phyloP scores from a whole-genome alignment of 2,113 vertebrate species.

The Sigmodon hispidus region DNA sequence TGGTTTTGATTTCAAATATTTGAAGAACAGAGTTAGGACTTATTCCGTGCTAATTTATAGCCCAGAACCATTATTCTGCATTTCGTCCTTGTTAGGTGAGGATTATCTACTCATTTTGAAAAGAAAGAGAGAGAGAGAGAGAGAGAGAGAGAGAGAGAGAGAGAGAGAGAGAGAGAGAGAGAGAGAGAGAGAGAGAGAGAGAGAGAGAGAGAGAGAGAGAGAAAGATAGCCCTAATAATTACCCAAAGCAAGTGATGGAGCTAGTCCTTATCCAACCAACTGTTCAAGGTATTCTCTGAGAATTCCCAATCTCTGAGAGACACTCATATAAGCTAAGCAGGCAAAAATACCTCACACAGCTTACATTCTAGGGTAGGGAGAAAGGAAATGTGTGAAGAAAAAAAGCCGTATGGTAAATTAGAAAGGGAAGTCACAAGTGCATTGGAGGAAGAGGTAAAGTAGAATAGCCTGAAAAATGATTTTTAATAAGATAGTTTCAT shows the following conservation, averaged over 20 bases:
- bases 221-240: background rate
- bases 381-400: background rate
- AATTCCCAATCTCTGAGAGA: background rate
- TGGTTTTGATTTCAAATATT: background rate
- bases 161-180: too few relatives aligned
- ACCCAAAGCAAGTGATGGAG: background rate
- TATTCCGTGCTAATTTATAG: background rate
- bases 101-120: slow-evolving; percentile 1
- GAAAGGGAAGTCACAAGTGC: background rate
- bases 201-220: too few relatives aligned
- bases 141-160: too few relatives aligned
- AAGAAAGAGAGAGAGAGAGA: too few relatives aligned
- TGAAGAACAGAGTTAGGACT: background rate
- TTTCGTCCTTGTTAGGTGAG: background rate
- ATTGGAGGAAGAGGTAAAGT: background rate
- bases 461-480: background rate
- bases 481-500: background rate
- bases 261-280: background rate
- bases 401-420: background rate
- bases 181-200: too few relatives aligned
- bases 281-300: background rate
- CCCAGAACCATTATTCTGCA: background rate
- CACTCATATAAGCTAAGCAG: background rate
- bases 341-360: background rate
- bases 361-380: background rate